These are phyloP conservation scores for Aphelinus atriplicis DNA, from an alignment of 1,140 invertebrate species.

Conservation along the genomic window DNA sequence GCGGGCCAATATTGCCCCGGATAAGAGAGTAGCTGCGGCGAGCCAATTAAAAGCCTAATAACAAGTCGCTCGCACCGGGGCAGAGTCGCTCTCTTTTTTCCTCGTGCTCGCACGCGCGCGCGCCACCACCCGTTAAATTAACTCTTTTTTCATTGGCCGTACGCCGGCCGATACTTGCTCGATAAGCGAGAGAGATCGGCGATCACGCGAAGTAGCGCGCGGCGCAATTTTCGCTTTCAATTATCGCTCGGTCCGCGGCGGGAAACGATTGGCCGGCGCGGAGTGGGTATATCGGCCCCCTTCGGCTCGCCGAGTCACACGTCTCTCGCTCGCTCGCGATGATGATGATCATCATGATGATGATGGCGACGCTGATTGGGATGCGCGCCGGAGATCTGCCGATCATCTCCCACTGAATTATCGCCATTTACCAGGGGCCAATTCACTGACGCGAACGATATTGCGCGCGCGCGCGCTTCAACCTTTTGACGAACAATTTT, in stretches of 20 bases:
- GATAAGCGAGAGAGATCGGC: slow-evolving; percentile 25
- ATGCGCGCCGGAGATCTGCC: too few relatives aligned
- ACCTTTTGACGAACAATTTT: slow-evolving; percentile 9
- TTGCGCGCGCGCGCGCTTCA: not conserved
- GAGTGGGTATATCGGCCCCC: not conserved
- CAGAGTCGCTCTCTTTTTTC: not conserved
- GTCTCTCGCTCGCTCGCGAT: not conserved
- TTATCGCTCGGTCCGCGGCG: slow-evolving; percentile 19
- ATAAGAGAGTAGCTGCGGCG: slow-evolving; percentile 18
- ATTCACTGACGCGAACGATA: not conserved
- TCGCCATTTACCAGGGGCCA: slow-evolving; percentile 3
- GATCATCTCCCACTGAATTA: slow-evolving; percentile 2
- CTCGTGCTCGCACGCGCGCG: slow-evolving; percentile 54
- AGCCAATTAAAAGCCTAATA: slow-evolving; percentile 41
- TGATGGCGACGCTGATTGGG: not conserved
- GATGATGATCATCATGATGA: not conserved
- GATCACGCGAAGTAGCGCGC: slow-evolving; percentile 8
- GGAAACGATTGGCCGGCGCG: slow-evolving; percentile 17
- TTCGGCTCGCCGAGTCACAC: slow-evolving; percentile 23
- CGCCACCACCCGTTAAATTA: slow-evolving; percentile 40
- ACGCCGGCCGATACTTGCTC: slow-evolving; percentile 23
- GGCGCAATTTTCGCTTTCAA: slow-evolving; percentile 41
- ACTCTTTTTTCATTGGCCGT: slow-evolving; percentile 31
- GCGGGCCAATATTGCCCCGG: slow-evolving; percentile 24
- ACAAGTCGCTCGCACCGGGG: slow-evolving; percentile 26